Evolutionary conservation across 2,113 vertebrate species (phyloP), one percentile per base, ranked within the genome.

Genomic region (Oplegnathus fasciatus): DNA sequence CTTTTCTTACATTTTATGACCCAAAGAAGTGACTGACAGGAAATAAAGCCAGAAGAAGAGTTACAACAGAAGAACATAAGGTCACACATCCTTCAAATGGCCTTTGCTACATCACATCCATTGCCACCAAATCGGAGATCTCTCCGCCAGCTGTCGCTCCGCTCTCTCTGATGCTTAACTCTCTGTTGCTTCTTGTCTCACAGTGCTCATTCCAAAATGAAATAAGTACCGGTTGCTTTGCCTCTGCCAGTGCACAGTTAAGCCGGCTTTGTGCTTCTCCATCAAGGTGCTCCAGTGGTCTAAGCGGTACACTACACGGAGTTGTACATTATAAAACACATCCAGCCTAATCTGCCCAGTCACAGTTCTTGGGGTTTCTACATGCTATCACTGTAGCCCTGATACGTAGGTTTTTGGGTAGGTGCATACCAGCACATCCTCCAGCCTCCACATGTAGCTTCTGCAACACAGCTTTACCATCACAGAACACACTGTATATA

Each of bases 61-160:
- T 50, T 42, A 48, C 10, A 81, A 76, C 44, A 69, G 37, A 64
- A 10, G 34, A 77, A 46, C 67, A 73, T 40, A 46, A 73, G 62
- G 67, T 79, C 60, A 70, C 52, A 57, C 75, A 71, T 61, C 70
- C 66, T 78, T 86, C 54, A 70, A 18, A 73, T 74, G 75, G 37
- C 52, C 70, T 73, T 62, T 77, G 17, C 48, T 15, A 48, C 22
- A 65, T 34, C 69, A 73, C 66, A 66, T 32, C 30, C 60, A 50
- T 6, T 61, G 58, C 40, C 69, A 77, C 61, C 67, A 80, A 71
- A 78, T 71, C 46, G n/a, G 72, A 70, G 72, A 57, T 80, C 44
- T 67, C 58, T 75, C 58, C 4, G 24, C 75, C 82, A 85, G 85
- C 66, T 84, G 78, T 72, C 24, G 62, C 81, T 46, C 14, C 10